These are phyloP conservation scores for Hemibagrus guttatus DNA, from an alignment of 2,797 vertebrate genomes.

Conservation along the genomic window DNA sequence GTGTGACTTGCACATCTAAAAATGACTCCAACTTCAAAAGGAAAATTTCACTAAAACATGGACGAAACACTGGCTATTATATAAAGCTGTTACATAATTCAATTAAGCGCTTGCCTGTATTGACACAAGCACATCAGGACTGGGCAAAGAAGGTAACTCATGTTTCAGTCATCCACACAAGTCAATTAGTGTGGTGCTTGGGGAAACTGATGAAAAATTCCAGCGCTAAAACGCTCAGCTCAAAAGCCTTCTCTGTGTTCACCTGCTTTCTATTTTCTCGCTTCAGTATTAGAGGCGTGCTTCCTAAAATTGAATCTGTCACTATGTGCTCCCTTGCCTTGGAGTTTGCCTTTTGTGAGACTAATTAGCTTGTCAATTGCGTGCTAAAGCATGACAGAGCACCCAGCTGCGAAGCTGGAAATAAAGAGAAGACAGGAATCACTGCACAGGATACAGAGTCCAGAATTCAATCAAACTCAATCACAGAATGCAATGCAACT, in stretches of 20 bases:
- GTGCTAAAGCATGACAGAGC: conserved; percentile 65
- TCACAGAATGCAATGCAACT: conserved; percentile 29
- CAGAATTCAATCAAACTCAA: conserved; percentile 25
- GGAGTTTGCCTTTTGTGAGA: conserved; percentile 60
- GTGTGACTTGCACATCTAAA: not conserved
- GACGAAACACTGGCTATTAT: not conserved
- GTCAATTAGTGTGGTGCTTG: conserved; percentile 57
- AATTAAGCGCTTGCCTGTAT: conserved; percentile 19
- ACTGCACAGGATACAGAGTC: conserved; percentile 27
- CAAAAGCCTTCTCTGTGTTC: conserved; percentile 28
- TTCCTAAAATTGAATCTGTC: conserved; percentile 60
- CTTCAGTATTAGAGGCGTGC: conserved; percentile 45
- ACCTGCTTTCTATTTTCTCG: conserved; percentile 52
- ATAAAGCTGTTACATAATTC: conserved; percentile 38
- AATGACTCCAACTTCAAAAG: not conserved
- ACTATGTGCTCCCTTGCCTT: conserved; percentile 42
- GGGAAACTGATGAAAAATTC: conserved; percentile 53
- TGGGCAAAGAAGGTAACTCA: not conserved
- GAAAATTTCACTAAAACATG: not conserved
- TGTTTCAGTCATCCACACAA: conserved; percentile 40
- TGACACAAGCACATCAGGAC: conserved; percentile 3
- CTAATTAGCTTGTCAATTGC: conserved; percentile 62
- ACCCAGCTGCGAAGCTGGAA: conserved; percentile 50
- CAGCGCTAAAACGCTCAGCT: conserved; percentile 43
- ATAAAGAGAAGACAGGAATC: conserved; percentile 33